A percentile compares a stretch with the other conserved stretches of the same genome.
Evolutionary conservation across 2,113 vertebrate species (phyloP).

Genomic region (Oenanthe melanoleuca): DNA sequence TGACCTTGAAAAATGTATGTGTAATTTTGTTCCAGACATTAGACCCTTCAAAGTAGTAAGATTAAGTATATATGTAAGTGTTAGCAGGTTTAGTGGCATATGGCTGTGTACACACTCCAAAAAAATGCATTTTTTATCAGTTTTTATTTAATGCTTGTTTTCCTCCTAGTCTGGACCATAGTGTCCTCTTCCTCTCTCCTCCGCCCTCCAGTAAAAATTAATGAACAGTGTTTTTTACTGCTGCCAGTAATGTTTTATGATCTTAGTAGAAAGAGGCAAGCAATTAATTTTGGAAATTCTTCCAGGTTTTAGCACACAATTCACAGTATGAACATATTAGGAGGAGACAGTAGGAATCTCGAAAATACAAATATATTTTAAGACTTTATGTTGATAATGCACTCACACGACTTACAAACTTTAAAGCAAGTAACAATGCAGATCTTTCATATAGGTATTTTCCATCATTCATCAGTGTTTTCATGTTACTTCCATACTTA

Average conservation of each 20-base stretch:
- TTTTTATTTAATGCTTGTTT: neutral
- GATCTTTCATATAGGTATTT: neutral
- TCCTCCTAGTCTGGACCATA: neutral
- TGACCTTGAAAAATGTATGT: neutral
- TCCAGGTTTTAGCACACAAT: neutral
- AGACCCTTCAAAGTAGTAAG: neutral
- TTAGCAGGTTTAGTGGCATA: neutral
- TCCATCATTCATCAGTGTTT: neutral
- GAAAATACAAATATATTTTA: neutral
- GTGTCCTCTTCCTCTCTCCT: neutral
- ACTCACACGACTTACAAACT: neutral
- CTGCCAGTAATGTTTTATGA: neutral
- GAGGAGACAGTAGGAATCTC: neutral
- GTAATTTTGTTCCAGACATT: neutral
- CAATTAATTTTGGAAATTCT: neutral
- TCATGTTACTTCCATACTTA: neutral
- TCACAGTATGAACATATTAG: neutral
- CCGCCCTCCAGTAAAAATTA: neutral
- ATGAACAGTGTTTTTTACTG: neutral
- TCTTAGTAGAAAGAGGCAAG: neutral
- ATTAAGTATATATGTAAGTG: neutral
- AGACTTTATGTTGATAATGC: neutral
- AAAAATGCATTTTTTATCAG: neutral
- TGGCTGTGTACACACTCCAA: neutral
- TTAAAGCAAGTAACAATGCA: neutral